Evolutionary conservation across 1,140 invertebrate genomes (phyloP).

Genomic region (Leptinotarsa defecta): DNA sequence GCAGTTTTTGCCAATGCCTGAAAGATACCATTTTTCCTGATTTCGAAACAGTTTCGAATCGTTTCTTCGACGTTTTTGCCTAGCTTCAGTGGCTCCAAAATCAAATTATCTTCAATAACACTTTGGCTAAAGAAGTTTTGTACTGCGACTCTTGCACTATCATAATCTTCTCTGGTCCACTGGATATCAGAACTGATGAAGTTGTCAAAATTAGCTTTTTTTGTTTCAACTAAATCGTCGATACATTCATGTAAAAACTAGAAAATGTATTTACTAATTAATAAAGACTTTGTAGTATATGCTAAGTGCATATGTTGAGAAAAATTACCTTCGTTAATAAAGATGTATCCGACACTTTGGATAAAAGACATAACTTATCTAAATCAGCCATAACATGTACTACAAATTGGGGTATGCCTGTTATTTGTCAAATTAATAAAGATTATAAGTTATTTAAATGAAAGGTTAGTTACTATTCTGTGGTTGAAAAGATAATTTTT

Average conservation of each 20-base stretch:
- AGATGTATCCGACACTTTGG: background rate
- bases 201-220: constrained; percentile 35
- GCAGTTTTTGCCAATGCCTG: constrained; percentile 42
- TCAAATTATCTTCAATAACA: constrained; percentile 37
- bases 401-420: too few species aligned
- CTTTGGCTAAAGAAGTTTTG: constrained; percentile 46
- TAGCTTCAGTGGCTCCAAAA: constrained; percentile 34
- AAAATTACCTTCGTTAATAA: constrained; percentile 1
- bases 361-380: background rate
- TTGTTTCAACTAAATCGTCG: constrained; percentile 44
- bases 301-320: background rate
- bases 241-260: constrained; percentile 52
- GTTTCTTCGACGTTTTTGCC: constrained; percentile 29
- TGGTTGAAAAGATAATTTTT: too few species aligned
- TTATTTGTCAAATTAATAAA: too few species aligned
- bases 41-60: constrained; percentile 43
- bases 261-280: constrained; percentile 27
- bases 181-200: constrained; percentile 44
- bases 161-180: constrained; percentile 47
- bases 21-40: constrained; percentile 49
- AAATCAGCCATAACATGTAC: too few species aligned
- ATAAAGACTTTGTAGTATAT: background rate
- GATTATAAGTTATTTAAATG: too few species aligned
- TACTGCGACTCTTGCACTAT: constrained; percentile 37
- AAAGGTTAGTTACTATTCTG: too few species aligned